Conservation (phyloP, 2,797 vertebrate genomes). For the Takifugu rubripes region DNA sequence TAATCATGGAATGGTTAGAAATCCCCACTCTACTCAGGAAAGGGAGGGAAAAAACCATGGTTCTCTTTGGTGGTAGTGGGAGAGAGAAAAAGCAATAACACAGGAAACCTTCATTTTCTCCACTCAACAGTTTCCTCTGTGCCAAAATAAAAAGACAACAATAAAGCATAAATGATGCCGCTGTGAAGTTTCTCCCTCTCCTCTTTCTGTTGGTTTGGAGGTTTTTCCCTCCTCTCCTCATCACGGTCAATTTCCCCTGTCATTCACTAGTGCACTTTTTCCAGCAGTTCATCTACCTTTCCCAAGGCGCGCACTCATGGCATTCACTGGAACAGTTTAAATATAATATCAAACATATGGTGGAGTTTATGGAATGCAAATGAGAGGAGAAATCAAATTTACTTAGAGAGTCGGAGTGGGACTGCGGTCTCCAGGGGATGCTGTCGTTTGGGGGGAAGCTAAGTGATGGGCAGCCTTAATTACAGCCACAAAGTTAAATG, state of each 20-base stretch:
- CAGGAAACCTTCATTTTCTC: constrained; percentile 49
- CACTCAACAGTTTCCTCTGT: constrained; percentile 36
- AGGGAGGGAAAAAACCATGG: constrained; percentile 21
- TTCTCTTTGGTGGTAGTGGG: constrained; percentile 33
- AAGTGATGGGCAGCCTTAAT: constrained; percentile 65
- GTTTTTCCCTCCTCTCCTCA: constrained; percentile 11
- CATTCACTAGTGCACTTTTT: constrained; percentile 56
- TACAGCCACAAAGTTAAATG: constrained; percentile 40
- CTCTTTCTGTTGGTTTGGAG: constrained; percentile 14
- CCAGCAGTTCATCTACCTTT: constrained; percentile 49
- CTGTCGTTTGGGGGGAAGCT: constrained; percentile 44
- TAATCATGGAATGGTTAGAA: constrained; percentile 6
- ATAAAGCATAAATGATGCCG: constrained; percentile 36
- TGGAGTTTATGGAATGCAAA: constrained; percentile 73
- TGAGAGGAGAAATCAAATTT: constrained; percentile 79
- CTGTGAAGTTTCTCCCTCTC: constrained; percentile 29
- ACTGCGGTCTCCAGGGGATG: constrained; percentile 51
- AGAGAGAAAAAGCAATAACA: constrained; percentile 52
- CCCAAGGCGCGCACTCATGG: constrained; percentile 45
- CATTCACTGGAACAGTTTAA: constrained; percentile 68
- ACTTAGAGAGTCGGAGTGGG: constrained; percentile 50
- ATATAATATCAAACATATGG: constrained; percentile 77
- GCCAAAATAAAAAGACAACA: constrained; percentile 59
- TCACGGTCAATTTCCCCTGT: constrained; percentile 67
- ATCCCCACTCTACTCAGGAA: constrained; percentile 12